A percentile compares a stretch with the other conserved stretches of the same genome.
Evolutionary conservation across 2,113 vertebrate species (phyloP).

Genomic region (Rutilus rutilus): DNA sequence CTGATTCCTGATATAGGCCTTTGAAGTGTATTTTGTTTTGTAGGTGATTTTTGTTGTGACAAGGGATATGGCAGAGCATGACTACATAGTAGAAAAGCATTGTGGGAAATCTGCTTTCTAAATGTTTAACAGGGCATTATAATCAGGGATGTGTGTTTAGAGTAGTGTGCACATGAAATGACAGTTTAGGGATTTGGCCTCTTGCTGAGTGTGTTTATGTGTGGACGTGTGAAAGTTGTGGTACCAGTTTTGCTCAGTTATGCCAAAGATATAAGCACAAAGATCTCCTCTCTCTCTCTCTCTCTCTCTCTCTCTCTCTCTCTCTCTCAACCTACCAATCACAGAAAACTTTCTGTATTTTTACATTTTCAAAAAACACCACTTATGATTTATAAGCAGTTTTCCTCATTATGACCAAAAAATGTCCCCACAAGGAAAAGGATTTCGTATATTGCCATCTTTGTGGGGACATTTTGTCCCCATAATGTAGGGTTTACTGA

Average conservation of each 20-base stretch:
- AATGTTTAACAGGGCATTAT: background rate
- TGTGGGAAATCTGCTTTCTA: background rate
- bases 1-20: background rate
- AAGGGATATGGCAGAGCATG: background rate
- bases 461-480: no score
- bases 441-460: no score
- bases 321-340: no score
- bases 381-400: no score
- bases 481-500: no score
- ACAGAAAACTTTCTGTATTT: no score
- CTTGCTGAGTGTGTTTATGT: conserved; percentile 20
- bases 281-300: background rate
- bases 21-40: background rate
- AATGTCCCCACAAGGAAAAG: no score
- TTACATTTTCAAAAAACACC: no score
- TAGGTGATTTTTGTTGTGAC: background rate
- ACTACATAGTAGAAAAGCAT: background rate
- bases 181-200: background rate
- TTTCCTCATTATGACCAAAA: no score
- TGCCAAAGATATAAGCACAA: background rate
- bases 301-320: no score
- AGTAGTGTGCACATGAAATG: background rate
- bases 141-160: conserved; percentile 20
- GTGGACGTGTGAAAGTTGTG: conserved; percentile 2
- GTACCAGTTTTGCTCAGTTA: conserved; percentile 31